A percentile compares a stretch with the other conserved stretches of the same genome.
These are phyloP conservation scores for Trialeurodes vaporariorum DNA, from an alignment of 1,140 invertebrate species.

Conservation along the genomic window DNA sequence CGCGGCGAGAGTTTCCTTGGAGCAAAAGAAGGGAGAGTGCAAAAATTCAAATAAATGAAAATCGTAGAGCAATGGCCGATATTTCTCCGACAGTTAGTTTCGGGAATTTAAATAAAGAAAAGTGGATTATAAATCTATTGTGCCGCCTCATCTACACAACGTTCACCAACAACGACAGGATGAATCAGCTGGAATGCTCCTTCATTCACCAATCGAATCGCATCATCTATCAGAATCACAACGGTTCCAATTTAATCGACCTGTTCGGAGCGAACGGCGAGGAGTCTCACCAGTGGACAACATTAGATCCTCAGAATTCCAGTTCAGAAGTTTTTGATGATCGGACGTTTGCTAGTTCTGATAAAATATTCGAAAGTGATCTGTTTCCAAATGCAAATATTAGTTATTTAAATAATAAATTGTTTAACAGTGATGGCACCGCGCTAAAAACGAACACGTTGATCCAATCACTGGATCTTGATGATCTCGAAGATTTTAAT, in stretches of 20 bases:
- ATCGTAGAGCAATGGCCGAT: neutral
- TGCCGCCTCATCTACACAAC: neutral
- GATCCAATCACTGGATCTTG: too few species aligned
- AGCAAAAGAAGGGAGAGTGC: too few species aligned
- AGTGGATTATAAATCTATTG: neutral
- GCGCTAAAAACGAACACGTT: too few species aligned
- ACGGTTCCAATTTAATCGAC: neutral
- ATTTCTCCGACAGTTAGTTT: neutral
- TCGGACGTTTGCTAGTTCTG: neutral
- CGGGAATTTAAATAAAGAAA: neutral
- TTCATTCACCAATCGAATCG: neutral
- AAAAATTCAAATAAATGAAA: too few species aligned
- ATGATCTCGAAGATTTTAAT: too few species aligned
- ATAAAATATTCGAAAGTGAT: too few species aligned
- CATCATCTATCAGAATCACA: neutral
- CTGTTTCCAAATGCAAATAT: too few species aligned
- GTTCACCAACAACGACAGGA: neutral
- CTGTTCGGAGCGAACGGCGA: neutral
- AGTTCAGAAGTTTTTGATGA: neutral
- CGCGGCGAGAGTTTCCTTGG: too few species aligned
- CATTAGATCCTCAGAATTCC: neutral
- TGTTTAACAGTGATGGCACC: too few species aligned
- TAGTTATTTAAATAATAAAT: too few species aligned
- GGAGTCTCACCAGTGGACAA: too few species aligned
- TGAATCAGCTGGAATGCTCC: neutral